Percentiles rank a stretch among this genome's conserved stretches.
Evolutionary conservation across 2,888 invertebrate species (phyloP).

Genomic region (Rotaria sp.): DNA sequence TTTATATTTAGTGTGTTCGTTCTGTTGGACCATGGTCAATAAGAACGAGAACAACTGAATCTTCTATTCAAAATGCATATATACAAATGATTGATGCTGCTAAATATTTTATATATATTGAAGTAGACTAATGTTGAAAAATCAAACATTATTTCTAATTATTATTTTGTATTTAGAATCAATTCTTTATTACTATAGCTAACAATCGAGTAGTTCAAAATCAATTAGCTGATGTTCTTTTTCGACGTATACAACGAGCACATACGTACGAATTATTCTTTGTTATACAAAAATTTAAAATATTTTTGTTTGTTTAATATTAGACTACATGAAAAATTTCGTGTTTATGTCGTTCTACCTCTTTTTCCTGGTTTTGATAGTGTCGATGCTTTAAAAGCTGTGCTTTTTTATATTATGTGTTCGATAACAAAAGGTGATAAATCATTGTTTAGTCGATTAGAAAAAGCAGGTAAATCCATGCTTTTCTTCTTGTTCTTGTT

Average conservation of each 20-base stretch:
- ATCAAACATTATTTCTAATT: background rate
- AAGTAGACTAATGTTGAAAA: constrained; percentile 51
- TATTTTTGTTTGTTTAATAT: constrained; percentile 37
- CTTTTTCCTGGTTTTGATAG: constrained; percentile 89
- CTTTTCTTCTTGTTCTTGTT: constrained; percentile 48
- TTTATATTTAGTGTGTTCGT: constrained; percentile 54
- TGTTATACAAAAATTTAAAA: background rate
- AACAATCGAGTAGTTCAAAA: constrained; percentile 63
- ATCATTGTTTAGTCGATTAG: constrained; percentile 57
- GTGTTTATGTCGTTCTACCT: constrained; percentile 85
- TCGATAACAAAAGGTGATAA: constrained; percentile 83
- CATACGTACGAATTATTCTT: constrained; percentile 41
- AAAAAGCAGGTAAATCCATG: constrained; percentile 50
- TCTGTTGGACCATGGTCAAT: constrained; percentile 84
- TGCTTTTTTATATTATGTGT: constrained; percentile 92
- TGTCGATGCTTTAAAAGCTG: constrained; percentile 80
- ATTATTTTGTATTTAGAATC: constrained; percentile 61
- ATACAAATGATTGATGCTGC: constrained; percentile 80
- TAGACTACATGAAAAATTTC: constrained; percentile 68
- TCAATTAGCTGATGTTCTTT: constrained; percentile 77
- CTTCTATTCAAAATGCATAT: constrained; percentile 88
- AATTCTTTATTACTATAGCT: constrained; percentile 71
- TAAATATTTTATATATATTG: constrained; percentile 89
- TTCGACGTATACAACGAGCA: constrained; percentile 75
- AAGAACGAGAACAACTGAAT: constrained; percentile 76